Evolutionary conservation across 2,797 vertebrate species (phyloP), one percentile per base, ranked within the genome.

Genomic region (Champsocephalus esox): DNA sequence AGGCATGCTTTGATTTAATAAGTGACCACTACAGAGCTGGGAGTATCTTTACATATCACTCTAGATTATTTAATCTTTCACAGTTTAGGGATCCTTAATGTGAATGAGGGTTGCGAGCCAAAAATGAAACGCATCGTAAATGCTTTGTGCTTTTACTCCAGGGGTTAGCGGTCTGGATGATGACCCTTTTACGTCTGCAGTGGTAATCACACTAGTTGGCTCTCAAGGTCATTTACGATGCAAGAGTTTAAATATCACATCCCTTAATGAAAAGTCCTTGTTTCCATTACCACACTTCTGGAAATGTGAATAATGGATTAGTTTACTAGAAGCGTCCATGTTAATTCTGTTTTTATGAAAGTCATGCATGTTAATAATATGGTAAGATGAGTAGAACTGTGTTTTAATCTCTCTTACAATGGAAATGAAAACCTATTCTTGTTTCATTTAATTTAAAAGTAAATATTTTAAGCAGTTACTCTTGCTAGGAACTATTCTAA

Each of bases 151-250:
- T 74, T 68, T 72, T 64, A 49, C 81, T 75, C 54, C 43, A 5
- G 71, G 43, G 79, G 34, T 61, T 65, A 80, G 63, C 73, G 63
- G 70, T 52, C 54, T 62, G 50, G 63, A 72, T 52, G 81, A 82
- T 16, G 75, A 75, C 51, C 58, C 49, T 78, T 73, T 63, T 41
- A 12, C 56, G 74, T 72, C 74, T 63, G 75, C 84, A 62, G 62
- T 75, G 65, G 77, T 84, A 80, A 84, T 75, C 79, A 57, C 74
- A 68, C 64, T 46, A 55, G 68, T 80, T 75, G 44, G 66, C 81
- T 80, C 65, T 84, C 80, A 86, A 87, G 74, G 80, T 84, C 85
- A 78, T 90, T 63, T 88, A 90, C 79, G 63, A 92, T 88, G 82
- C 44, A 87, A 21, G 70, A 57, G 17, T 66, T 81, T 83, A 21